Base-by-base conservation (phyloP, 2,797 vertebrate genomes). In the Falco novaeseelandiae region DNA sequence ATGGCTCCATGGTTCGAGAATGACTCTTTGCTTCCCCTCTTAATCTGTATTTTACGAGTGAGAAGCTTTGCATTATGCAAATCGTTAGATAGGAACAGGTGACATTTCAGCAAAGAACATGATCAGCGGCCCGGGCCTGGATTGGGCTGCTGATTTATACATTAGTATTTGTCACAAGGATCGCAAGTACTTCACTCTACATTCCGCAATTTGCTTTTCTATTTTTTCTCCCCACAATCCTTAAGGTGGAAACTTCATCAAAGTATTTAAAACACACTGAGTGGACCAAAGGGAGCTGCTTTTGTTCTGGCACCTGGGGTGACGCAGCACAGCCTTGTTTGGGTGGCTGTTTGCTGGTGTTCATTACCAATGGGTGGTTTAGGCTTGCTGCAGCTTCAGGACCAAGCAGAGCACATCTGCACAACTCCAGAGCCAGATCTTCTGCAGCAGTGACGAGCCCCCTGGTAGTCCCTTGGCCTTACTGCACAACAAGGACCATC, bases 61-160 rank as follows among this genome's bases (percentile, higher is more conserved):
- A 99, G 99, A 99, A 99, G 99, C 99, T 99, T 99, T 99, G 99
- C 99, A 99, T 99, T 99, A 99, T 99, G 99, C 99, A 99, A 99
- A 99, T 99, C 99, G 99, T 98, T 99, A 99, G 99, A 99, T 99
- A 99, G 99, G 99, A 99, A 99, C 99, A 99, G 99, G 99, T 99
- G 99, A 99, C 99, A 99, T 99, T 99, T 99, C 99, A 99, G 99
- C 98, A 98, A 98, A 98, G 98, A 99, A 98, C 99, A 99, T 97
- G 99, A 98, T 99, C 98, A 98, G 98, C 98, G 97, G 98, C 98
- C 99, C 97, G 97, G 96, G 99, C 98, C 98, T 98, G 99, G 99
- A 98, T 98, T 99, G 98, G 98, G 98, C 98, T 96, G 99, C 99
- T 99, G 99, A 99, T 99, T 99, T 99, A 99, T 99, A 99, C 99